Evolutionary conservation across 2,113 vertebrate genomes (phyloP).

Genomic region (Lota lota): DNA sequence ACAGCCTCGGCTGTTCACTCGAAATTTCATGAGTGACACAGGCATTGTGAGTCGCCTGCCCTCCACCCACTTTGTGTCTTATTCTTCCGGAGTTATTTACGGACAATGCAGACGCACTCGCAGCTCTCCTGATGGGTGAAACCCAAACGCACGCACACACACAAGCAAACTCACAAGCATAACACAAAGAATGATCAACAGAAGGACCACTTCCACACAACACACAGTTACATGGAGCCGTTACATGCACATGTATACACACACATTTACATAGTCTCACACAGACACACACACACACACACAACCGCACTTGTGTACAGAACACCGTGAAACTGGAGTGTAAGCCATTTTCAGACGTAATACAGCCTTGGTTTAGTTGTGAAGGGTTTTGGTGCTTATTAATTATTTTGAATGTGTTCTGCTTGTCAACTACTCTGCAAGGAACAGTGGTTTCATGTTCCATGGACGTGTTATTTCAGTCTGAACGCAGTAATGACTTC

Average conservation of each 20-base stretch:
- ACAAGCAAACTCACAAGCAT: too few species aligned
- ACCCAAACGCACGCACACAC: background rate
- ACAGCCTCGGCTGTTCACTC: constrained; percentile 44
- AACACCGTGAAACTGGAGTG: too few species aligned
- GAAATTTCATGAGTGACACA: constrained; percentile 64
- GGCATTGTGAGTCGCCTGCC: constrained; percentile 38
- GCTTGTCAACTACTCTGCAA: background rate
- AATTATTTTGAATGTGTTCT: constrained; percentile 5
- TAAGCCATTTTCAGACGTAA: constrained; percentile 16
- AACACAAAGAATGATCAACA: too few species aligned
- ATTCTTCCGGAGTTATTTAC: constrained; percentile 64
- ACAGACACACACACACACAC: too few species aligned
- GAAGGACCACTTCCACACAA: background rate
- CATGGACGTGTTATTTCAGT: too few species aligned
- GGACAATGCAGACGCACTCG: constrained; percentile 30
- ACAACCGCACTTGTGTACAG: too few species aligned
- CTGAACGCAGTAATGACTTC: too few species aligned
- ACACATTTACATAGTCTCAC: background rate
- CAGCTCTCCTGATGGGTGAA: constrained; percentile 13
- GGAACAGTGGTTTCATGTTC: too few species aligned
- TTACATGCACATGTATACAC: background rate
- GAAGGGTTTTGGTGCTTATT: constrained; percentile 19
- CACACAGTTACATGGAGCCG: background rate
- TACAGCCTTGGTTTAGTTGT: constrained; percentile 39
- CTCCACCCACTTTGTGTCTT: constrained; percentile 46